Evolutionary conservation across 2,888 invertebrate genomes (phyloP).

Genomic region (Charanyca ferruginea): DNA sequence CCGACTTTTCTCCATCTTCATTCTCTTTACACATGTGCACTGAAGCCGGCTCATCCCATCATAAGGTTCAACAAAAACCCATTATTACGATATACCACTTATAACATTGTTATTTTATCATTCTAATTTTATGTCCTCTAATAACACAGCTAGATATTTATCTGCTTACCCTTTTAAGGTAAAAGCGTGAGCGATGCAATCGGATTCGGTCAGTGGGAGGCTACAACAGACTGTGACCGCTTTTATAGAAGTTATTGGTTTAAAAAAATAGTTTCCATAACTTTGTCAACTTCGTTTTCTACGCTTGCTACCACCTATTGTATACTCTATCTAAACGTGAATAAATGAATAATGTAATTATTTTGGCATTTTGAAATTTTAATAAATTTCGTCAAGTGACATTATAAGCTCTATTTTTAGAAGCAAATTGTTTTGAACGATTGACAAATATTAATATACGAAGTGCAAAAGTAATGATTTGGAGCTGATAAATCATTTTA

Average conservation of each 20-base stretch:
- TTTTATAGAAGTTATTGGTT: not conserved
- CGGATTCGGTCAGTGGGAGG: constrained; percentile 22
- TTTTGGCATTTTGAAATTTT: too few species aligned
- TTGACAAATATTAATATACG: too few species aligned
- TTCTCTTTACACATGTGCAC: not conserved
- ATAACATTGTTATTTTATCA: constrained; percentile 6
- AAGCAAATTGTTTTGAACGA: too few species aligned
- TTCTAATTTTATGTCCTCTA: constrained; percentile 15
- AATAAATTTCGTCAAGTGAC: too few species aligned
- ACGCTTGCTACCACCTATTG: too few species aligned
- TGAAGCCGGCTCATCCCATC: not conserved
- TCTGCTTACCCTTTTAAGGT: constrained; percentile 28
- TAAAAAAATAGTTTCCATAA: not conserved
- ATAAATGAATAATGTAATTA: too few species aligned
- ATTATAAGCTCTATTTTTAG: too few species aligned
- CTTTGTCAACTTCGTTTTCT: too few species aligned
- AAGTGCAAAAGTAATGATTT: too few species aligned
- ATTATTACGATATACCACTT: constrained; percentile 11
- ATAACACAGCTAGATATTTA: constrained; percentile 13
- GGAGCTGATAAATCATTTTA: too few species aligned
- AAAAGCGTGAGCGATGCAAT: constrained; percentile 44
- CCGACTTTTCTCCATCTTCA: too few species aligned
- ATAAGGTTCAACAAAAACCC: not conserved
- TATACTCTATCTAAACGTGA: too few species aligned
- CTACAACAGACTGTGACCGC: constrained; percentile 1